phyloP scores from a whole-genome alignment of 2,888 invertebrate genomes.

The Amiota minor region DNA sequence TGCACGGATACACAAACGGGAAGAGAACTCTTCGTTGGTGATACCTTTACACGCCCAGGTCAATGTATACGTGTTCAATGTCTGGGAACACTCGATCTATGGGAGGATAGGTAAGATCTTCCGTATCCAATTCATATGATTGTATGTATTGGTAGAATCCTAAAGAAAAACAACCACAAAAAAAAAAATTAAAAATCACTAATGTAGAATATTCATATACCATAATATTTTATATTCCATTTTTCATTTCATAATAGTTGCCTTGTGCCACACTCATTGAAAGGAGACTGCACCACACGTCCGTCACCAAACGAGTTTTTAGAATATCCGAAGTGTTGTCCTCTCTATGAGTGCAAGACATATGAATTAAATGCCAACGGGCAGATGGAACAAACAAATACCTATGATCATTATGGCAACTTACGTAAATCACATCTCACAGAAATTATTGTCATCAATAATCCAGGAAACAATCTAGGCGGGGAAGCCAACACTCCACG shows the following conservation, averaged over 20 bases:
- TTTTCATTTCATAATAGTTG: slow-evolving; percentile 55
- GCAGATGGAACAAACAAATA: slow-evolving; percentile 58
- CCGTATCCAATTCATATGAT: neutral
- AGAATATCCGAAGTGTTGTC: slow-evolving; percentile 70
- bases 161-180: too few species aligned
- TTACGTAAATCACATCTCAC: slow-evolving; percentile 60
- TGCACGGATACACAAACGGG: slow-evolving; percentile 66
- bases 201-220: neutral
- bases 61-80: slow-evolving; percentile 70
- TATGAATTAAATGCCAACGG: slow-evolving; percentile 53
- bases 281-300: slow-evolving; percentile 60
- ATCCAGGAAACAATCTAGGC: slow-evolving; percentile 23
- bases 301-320: slow-evolving; percentile 57
- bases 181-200: neutral
- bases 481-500: slow-evolving; percentile 16
- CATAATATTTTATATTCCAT: neutral
- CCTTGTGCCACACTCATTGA: slow-evolving; percentile 55
- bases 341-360: slow-evolving; percentile 65
- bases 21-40: slow-evolving; percentile 68
- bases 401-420: slow-evolving; percentile 68
- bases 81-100: slow-evolving; percentile 64
- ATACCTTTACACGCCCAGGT: slow-evolving; percentile 65
- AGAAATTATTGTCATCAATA: slow-evolving; percentile 54
- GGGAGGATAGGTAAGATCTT: slow-evolving; percentile 69
- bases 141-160: too few species aligned